Conservation (phyloP, 2,888 invertebrate genomes). For the Perdita meconis region DNA sequence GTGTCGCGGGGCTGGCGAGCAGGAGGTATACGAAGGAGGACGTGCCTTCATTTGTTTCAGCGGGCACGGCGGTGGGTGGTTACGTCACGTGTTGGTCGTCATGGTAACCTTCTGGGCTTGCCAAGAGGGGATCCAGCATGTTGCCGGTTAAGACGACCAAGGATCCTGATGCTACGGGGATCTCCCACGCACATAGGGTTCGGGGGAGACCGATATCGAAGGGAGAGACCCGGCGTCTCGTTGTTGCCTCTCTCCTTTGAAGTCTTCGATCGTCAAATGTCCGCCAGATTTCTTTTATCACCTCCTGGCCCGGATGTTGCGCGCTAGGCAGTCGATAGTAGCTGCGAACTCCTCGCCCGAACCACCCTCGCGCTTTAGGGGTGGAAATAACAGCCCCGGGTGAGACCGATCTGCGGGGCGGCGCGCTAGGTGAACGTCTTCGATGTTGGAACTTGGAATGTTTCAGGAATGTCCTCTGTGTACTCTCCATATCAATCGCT, state of each 20-base stretch:
- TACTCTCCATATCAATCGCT: too few species aligned
- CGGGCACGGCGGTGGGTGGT: slow-evolving; percentile 82
- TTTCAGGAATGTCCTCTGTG: not conserved
- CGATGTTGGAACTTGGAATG: slow-evolving; percentile 8
- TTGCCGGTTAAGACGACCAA: slow-evolving; percentile 81
- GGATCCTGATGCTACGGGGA: slow-evolving; percentile 70
- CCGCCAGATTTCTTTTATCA: slow-evolving; percentile 44
- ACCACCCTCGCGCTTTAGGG: slow-evolving; percentile 1
- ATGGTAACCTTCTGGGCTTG: slow-evolving; percentile 83
- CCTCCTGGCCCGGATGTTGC: slow-evolving; percentile 4
- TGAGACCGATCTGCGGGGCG: not conserved
- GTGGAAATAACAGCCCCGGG: not conserved
- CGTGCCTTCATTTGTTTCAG: slow-evolving; percentile 84
- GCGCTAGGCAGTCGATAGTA: slow-evolving; percentile 2
- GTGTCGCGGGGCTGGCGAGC: slow-evolving; percentile 62
- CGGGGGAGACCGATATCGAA: slow-evolving; percentile 17
- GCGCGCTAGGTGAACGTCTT: not conserved
- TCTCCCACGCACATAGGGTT: slow-evolving; percentile 73
- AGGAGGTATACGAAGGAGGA: slow-evolving; percentile 72
- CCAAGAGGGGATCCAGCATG: slow-evolving; percentile 82
- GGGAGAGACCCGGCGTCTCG: slow-evolving; percentile 7
- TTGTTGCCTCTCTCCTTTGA: slow-evolving; percentile 9
- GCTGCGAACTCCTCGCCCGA: not conserved
- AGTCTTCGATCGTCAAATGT: slow-evolving; percentile 32
- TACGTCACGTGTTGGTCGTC: slow-evolving; percentile 84